A percentile compares a stretch with the other conserved stretches of the same genome.
Conservation (phyloP, 2,797 vertebrate species). For the Sebastes reedi region DNA sequence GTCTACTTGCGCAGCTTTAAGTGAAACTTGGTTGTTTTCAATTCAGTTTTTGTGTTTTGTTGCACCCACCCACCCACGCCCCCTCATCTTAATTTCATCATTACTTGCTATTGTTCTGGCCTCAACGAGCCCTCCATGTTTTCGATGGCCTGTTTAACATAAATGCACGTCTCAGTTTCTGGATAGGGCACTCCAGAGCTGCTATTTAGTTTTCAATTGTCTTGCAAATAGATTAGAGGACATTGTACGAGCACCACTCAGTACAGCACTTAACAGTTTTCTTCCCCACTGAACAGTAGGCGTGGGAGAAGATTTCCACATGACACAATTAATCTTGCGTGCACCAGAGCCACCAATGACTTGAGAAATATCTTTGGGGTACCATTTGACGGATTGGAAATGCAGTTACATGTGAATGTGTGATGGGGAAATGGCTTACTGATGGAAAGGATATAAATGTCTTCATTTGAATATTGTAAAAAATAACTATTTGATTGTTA, state of each 20-base stretch:
- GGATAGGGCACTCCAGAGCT: not conserved
- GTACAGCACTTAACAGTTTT: not conserved
- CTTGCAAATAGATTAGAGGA: not conserved
- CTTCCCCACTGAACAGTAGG: not conserved
- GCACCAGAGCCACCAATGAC: slow-evolving; percentile 76
- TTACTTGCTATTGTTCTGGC: slow-evolving; percentile 2
- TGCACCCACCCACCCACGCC: not conserved
- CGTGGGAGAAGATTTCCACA: not conserved
- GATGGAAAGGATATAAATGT: slow-evolving; percentile 45
- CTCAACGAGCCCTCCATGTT: not conserved
- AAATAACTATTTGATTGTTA: slow-evolving; percentile 55
- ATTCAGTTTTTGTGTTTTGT: not conserved
- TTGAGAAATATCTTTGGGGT: slow-evolving; percentile 25
- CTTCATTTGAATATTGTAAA: slow-evolving; percentile 61
- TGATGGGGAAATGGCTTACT: slow-evolving; percentile 63
- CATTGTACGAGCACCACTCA: not conserved
- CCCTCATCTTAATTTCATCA: not conserved
- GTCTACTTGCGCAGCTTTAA: not conserved
- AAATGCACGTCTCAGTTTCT: not conserved
- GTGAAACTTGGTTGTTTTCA: not conserved
- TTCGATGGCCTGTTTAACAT: slow-evolving; percentile 7
- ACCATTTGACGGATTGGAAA: slow-evolving; percentile 37
- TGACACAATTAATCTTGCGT: slow-evolving; percentile 31
- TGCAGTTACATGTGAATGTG: slow-evolving; percentile 38
- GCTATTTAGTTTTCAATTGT: not conserved